Evolutionary conservation across 1,140 invertebrate species (phyloP), one percentile per base, ranked within the genome.

Genomic region (Leptinotarsa undecemlineata): DNA sequence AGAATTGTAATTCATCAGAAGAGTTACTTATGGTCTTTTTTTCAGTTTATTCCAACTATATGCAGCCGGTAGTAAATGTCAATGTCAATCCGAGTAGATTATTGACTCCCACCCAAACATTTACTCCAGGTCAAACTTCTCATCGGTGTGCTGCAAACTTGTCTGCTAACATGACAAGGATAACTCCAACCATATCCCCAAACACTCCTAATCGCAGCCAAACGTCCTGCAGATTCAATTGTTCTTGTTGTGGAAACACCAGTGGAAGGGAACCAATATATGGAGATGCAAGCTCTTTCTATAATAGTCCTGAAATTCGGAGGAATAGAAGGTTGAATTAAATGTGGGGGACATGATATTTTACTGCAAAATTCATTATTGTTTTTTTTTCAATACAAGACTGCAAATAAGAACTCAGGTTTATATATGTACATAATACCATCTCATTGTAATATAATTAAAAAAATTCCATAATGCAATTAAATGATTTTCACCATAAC

Each of bases 21-120:
- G 5, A 33, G 33, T 42, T 42, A 42, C 33, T 42, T 11, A 42
- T 42, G 33, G 33, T 42, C 33, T 76, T 80, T 69, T 68, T 80
- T 68, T 80, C 68, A 83, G 82, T 79, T 42, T 83, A 83, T 70
- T 81, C 81, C 1, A 73, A 76, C n/a, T 84, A 80, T 48, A 78
- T 82, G 74, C 82, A 82, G 75, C 82, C 82, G 6, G 72, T 84
- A 48, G 81, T 83, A 8, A 80, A 82, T 66, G 82, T 84, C 1
- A 82, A 82, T 70, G 77, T 84, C 14, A 68, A 76, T 72, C 68
- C 76, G 14, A 68, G 47, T n/a, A 47, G 75, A 26, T 33, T 66
- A 4, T 5, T 73, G 19, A 19, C 66, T 20, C 21, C 26, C 8
- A 61, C 47, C 11, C 17, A 68, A 26, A 73, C 66, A 15, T 72